Percentiles rank a stretch among this genome's conserved stretches.
Evolutionary conservation across 2,797 vertebrate genomes (phyloP).

Genomic region (Acanthiza pusilla): DNA sequence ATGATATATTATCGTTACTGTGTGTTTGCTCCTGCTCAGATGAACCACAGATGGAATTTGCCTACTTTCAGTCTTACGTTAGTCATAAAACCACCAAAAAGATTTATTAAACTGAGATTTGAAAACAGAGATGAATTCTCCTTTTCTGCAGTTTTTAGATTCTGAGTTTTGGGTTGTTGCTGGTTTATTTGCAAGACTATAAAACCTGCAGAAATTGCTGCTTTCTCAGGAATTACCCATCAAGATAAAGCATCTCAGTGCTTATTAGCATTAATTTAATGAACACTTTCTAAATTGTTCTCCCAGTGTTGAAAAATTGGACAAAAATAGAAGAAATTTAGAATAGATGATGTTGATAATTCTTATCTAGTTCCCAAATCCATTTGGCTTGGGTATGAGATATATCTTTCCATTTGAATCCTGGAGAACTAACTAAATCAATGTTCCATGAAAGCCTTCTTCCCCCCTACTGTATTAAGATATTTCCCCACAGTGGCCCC

Average conservation of each 20-base stretch:
- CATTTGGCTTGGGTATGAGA: neutral
- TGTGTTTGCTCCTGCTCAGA: neutral
- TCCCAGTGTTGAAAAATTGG: neutral
- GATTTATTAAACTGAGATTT: conserved; percentile 13
- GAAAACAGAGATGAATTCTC: neutral
- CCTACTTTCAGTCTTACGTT: conserved; percentile 5
- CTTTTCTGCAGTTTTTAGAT: neutral
- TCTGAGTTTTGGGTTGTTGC: neutral
- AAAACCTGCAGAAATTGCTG: neutral
- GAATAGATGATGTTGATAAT: neutral
- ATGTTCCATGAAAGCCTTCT: neutral
- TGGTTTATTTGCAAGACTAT: neutral
- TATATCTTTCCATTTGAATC: neutral
- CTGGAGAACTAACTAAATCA: neutral
- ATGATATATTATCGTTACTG: neutral
- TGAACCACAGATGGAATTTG: conserved; percentile 31
- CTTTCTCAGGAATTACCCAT: neutral
- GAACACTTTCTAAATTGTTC: neutral
- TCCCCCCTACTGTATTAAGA: neutral
- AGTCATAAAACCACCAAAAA: conserved; percentile 32
- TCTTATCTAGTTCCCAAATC: neutral
- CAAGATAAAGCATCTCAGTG: neutral
- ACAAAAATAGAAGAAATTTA: neutral
- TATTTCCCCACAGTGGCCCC: neutral
- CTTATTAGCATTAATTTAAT: neutral